A percentile compares a stretch with the other conserved stretches of the same genome.
Conservation (phyloP, 1,140 invertebrate genomes). For the Drosophila persimilis region DNA sequence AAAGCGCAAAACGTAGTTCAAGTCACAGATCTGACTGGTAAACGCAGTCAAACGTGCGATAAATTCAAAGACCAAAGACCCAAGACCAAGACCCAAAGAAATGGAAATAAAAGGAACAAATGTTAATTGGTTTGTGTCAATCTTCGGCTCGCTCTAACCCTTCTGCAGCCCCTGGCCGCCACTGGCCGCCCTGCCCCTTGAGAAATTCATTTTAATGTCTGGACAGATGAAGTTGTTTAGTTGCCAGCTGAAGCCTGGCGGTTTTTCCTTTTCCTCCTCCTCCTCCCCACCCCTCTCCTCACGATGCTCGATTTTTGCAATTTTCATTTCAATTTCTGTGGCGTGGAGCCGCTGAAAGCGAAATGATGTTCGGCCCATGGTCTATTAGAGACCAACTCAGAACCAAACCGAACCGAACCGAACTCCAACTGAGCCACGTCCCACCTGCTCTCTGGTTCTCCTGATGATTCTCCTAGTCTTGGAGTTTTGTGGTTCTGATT, state of each 20-base stretch:
- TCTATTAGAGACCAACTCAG: constrained; percentile 63
- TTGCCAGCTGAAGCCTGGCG: constrained; percentile 48
- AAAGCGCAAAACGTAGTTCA: constrained; percentile 80
- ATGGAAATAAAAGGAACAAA: constrained; percentile 81
- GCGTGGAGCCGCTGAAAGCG: constrained; percentile 69
- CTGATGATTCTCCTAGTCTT: constrained; percentile 11
- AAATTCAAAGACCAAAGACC: constrained; percentile 73
- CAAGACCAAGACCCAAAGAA: no score
- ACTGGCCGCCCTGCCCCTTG: constrained; percentile 32
- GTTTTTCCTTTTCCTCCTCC: constrained; percentile 33
- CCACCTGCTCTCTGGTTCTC: constrained; percentile 11
- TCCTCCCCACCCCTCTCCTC: constrained; percentile 15
- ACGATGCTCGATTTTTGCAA: constrained; percentile 54
- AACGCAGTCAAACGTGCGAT: constrained; percentile 81
- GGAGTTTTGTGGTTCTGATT: constrained; percentile 37
- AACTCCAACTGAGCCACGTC: constrained; percentile 10
- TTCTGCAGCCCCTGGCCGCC: constrained; percentile 2
- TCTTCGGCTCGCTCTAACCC: constrained; percentile 58
- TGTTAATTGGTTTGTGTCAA: constrained; percentile 83
- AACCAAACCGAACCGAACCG: not conserved
- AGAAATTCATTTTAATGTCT: constrained; percentile 66
- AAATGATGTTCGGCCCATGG: constrained; percentile 72
- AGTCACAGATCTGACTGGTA: constrained; percentile 79
- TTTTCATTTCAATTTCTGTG: constrained; percentile 80
- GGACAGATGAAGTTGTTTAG: constrained; percentile 79